Conservation (phyloP, 2,888 invertebrate genomes). For the Hypercompe scribonia region DNA sequence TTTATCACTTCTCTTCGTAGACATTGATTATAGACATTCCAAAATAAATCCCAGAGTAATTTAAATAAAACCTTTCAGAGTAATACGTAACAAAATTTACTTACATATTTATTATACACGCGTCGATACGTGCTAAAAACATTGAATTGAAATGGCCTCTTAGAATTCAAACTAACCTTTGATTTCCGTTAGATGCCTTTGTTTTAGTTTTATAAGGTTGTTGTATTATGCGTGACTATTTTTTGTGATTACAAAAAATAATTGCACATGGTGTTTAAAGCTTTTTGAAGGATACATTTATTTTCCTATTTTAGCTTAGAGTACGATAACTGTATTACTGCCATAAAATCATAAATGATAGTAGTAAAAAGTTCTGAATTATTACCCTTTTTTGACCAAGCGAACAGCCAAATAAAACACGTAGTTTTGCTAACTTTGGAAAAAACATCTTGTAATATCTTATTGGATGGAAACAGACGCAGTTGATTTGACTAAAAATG, state of each 20-base stretch:
- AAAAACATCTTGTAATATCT: neutral
- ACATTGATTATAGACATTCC: constrained; percentile 32
- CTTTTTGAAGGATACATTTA: neutral
- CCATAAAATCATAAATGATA: neutral
- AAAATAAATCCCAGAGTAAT: constrained; percentile 29
- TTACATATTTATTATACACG: neutral
- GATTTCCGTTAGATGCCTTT: constrained; percentile 37
- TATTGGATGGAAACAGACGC: too few species aligned
- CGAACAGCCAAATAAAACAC: neutral
- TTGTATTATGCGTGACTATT: constrained; percentile 18
- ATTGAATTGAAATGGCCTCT: constrained; percentile 36
- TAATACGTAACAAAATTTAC: constrained; percentile 29
- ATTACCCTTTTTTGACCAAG: neutral
- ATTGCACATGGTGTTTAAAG: neutral
- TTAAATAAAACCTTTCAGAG: constrained; percentile 30
- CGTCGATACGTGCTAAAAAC: constrained; percentile 32
- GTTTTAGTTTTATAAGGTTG: constrained; percentile 22
- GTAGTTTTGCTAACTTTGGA: neutral
- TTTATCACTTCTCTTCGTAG: neutral
- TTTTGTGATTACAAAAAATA: neutral
- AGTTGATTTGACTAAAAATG: too few species aligned
- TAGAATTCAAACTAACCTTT: constrained; percentile 36
- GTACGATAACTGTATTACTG: neutral
- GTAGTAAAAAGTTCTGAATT: neutral
- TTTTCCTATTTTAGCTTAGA: neutral